Evolutionary conservation across 2,113 vertebrate genomes (phyloP), one percentile per base, ranked within the genome.

Genomic region (Channa maculata): DNA sequence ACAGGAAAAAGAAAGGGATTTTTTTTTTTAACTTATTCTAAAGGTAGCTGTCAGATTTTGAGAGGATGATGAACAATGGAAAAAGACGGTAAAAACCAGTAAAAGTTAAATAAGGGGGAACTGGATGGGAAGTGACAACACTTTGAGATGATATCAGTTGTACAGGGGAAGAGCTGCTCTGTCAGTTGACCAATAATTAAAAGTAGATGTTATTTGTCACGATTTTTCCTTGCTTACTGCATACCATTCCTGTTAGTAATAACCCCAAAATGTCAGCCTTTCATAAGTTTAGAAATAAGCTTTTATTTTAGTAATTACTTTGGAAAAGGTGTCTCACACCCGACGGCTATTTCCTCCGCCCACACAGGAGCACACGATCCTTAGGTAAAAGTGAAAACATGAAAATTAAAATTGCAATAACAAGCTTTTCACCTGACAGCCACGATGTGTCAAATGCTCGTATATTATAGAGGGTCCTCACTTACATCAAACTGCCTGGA

Each of bases 31-130:
- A 24, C 24, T 24, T 24, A 24, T 24, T 45, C 58, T 83, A n/a
- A 39, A 80, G 84, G 73, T 73, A 77, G 60, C 83, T 88, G 86
- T 90, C 85, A 90, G 46, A 77, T 78, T 89, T 78, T 77, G 48
- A 72, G 71, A 84, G 66, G 73, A 79, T 48, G 55, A 71, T 71
- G 71, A 77, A 77, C 48, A 54, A 39, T 39, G 4, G 49, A 62
- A 71, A 53, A 59, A 45, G 24, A 59, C 38, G 12, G 50, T 76
- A 51, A 76, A 88, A 73, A 46, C 4, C 10, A 41, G 58, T 39
- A 65, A 59, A 80, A 52, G 63, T 44, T 71, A 64, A 65, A 71
- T 57, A 77, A 86, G 65, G 24, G 59, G 60, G 58, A 41, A 73
- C 60, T 57, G 68, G 81, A 84, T 71, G 55, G 77, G 61, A 51